These are phyloP conservation scores for Monodelphis domestica DNA, from an alignment of 2,797 vertebrate genomes.

Conservation along the genomic window DNA sequence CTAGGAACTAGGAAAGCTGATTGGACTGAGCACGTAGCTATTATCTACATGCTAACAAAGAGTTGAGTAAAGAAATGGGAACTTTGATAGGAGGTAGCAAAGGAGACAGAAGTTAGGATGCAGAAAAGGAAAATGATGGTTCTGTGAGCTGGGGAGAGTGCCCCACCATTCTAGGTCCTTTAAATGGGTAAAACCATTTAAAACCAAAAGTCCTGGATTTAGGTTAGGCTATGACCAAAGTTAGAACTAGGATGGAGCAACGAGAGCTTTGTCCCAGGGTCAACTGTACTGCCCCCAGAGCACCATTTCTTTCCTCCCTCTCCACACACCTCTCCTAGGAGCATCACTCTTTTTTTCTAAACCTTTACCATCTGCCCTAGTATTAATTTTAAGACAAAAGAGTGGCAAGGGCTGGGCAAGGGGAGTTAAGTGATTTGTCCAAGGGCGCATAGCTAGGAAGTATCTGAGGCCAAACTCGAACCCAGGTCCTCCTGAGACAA, in stretches of 20 bases:
- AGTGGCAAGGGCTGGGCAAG: too few relatives aligned
- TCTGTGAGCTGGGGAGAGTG: neutral
- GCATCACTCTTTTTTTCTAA: too few relatives aligned
- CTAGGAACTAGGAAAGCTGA: neutral
- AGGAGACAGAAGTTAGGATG: neutral
- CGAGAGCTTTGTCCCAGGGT: neutral
- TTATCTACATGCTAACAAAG: neutral
- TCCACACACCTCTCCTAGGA: too few relatives aligned
- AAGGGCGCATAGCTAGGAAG: too few relatives aligned
- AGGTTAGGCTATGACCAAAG: neutral
- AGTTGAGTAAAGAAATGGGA: neutral
- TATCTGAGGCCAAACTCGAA: too few relatives aligned
- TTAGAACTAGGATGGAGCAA: neutral
- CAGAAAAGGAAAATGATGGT: neutral
- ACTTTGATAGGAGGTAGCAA: neutral
- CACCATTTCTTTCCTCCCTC: too few relatives aligned
- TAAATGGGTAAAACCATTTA: neutral
- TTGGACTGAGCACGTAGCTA: neutral
- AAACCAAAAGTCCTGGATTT: neutral
- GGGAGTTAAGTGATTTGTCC: too few relatives aligned
- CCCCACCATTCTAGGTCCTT: neutral
- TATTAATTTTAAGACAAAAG: too few relatives aligned
- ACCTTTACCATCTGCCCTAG: too few relatives aligned
- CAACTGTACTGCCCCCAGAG: neutral
- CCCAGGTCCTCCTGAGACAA: too few relatives aligned